phyloP scores from a whole-genome alignment of 53 echinoderm and acorn worm genomes.

The Echinometra lucunter region DNA sequence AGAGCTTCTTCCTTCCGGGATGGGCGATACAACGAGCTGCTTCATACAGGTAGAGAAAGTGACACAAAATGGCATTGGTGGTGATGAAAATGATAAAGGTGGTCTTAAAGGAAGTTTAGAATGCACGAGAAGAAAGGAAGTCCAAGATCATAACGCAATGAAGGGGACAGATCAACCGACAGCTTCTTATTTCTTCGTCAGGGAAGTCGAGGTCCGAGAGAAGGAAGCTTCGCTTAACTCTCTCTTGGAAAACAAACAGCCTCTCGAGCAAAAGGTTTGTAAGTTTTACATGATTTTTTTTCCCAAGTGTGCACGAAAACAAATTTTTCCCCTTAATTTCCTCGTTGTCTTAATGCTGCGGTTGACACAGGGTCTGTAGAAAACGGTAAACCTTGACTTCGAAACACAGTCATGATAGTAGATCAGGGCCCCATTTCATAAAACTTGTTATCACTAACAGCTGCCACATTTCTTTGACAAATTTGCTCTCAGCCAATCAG shows the following conservation, averaged over 20 bases:
- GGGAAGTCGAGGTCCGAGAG: constrained; percentile 1
- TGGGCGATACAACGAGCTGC: constrained; percentile 45
- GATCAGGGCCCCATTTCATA: too few relatives aligned
- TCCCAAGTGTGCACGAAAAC: background rate
- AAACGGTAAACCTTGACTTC: too few relatives aligned
- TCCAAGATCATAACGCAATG: background rate
- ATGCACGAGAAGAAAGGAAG: background rate
- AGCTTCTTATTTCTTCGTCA: background rate
- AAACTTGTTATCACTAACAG: too few relatives aligned
- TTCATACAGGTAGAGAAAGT: constrained; percentile 29
- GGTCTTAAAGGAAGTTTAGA: background rate
- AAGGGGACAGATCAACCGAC: background rate
- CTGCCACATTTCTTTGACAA: too few relatives aligned
- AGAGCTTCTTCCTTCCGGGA: constrained; percentile 23
- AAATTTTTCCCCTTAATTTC: too few relatives aligned
- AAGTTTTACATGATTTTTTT: background rate
- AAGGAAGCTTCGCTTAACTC: constrained; percentile 2
- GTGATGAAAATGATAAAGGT: too few relatives aligned
- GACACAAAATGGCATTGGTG: background rate
- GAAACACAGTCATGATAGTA: too few relatives aligned
- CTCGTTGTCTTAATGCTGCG: too few relatives aligned
- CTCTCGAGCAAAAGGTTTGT: background rate
- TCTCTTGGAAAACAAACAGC: background rate
- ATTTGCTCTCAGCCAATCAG: too few relatives aligned
- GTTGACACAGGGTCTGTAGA: too few relatives aligned